phyloP scores from a whole-genome alignment of 2,888 invertebrate species.

The Pristionchus exspectatus region DNA sequence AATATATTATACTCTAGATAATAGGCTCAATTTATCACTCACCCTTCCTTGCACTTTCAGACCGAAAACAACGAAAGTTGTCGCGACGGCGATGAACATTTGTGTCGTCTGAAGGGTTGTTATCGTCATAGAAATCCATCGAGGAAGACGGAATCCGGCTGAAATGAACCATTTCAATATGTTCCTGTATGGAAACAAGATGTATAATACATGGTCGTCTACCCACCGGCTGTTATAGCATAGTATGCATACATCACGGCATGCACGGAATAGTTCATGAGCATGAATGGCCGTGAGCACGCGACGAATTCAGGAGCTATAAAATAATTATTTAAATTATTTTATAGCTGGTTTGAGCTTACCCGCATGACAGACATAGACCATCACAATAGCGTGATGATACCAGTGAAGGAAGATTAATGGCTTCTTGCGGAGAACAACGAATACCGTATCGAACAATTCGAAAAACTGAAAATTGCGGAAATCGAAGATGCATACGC shows the following conservation, averaged over 20 bases:
- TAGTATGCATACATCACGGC: slow-evolving; percentile 80
- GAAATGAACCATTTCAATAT: not conserved
- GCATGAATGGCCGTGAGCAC: slow-evolving; percentile 77
- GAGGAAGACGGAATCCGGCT: slow-evolving; percentile 62
- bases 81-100: slow-evolving; percentile 73
- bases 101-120: slow-evolving; percentile 70
- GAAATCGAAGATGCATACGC: not conserved
- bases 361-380: slow-evolving; percentile 88
- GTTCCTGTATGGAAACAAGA: not conserved
- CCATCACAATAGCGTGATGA: slow-evolving; percentile 94
- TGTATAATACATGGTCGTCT: not conserved
- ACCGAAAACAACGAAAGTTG: slow-evolving; percentile 69
- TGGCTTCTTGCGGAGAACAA: slow-evolving; percentile 88
- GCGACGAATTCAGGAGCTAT: slow-evolving; percentile 1
- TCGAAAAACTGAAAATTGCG: slow-evolving; percentile 68
- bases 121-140: slow-evolving; percentile 63
- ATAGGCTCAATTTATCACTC: slow-evolving; percentile 27
- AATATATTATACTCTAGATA: not conserved
- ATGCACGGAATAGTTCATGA: slow-evolving; percentile 82
- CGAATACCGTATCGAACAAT: slow-evolving; percentile 91
- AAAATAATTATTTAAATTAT: not conserved
- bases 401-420: slow-evolving; percentile 86
- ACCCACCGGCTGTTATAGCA: slow-evolving; percentile 70
- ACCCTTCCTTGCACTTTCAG: slow-evolving; percentile 68
- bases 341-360: not conserved